Conservation (phyloP, 2,113 vertebrate species). For the Serranochromis macrocephalus region DNA sequence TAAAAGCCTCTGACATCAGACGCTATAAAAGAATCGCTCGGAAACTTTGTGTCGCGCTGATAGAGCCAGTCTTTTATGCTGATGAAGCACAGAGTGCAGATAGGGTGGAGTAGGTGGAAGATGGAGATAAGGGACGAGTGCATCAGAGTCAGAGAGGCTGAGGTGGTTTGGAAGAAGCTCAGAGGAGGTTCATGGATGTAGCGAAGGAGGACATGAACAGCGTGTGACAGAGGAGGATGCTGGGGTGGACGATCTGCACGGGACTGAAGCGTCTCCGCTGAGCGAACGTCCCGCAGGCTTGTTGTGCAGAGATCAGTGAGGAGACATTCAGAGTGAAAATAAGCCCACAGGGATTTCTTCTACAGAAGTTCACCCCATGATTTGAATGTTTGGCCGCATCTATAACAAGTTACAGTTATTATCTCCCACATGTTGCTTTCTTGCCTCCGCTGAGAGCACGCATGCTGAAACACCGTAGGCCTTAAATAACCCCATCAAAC, state of each 20-base stretch:
- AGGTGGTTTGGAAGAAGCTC: neutral
- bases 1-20: neutral
- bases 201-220: neutral
- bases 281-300: neutral
- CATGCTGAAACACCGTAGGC: neutral
- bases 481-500: neutral
- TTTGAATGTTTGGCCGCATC: neutral
- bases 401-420: neutral
- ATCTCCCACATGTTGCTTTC: neutral
- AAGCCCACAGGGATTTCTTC: neutral
- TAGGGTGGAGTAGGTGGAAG: neutral
- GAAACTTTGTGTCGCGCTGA: neutral
- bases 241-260: neutral
- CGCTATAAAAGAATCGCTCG: neutral
- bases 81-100: neutral
- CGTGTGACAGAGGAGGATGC: neutral
- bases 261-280: neutral
- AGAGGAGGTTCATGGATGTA: neutral
- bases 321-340: neutral
- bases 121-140: neutral
- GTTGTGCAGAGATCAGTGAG: neutral
- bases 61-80: neutral
- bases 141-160: neutral
- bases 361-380: neutral
- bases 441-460: neutral